phyloP scores from a whole-genome alignment of 1,140 invertebrate genomes.

The Drosophila oshimai region DNA sequence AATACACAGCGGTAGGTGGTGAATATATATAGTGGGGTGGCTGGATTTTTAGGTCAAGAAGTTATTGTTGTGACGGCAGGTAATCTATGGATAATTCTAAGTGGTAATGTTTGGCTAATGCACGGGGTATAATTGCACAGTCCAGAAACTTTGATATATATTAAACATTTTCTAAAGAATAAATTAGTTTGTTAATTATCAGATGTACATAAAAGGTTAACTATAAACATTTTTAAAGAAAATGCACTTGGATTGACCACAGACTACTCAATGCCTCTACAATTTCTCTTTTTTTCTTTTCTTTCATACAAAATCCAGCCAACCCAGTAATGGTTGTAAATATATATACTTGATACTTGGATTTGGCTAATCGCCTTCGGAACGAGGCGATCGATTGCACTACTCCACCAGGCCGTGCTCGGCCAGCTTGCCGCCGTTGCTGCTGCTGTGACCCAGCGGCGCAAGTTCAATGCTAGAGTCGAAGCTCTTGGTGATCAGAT shows the following conservation, averaged over 20 bases:
- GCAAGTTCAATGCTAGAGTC: constrained; percentile 76
- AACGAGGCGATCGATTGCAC: constrained; percentile 25
- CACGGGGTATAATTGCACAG: neutral
- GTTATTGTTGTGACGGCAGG: neutral
- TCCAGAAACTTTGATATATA: neutral
- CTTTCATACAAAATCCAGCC: neutral
- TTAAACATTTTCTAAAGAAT: no score
- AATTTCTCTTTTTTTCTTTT: neutral
- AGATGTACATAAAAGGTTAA: no score
- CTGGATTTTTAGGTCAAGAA: neutral
- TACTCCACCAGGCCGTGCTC: constrained; percentile 59
- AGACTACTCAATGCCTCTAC: neutral
- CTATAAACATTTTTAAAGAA: neutral
- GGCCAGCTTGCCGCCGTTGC: constrained; percentile 59
- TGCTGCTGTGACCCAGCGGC: constrained; percentile 61
- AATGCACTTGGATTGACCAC: neutral
- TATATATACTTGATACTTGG: constrained; percentile 58
- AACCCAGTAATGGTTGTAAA: constrained; percentile 26
- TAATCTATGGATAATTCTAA: neutral
- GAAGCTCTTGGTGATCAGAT: constrained; percentile 76
- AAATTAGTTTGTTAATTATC: no score
- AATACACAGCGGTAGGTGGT: constrained; percentile 41
- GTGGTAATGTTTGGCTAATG: neutral
- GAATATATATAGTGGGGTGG: constrained; percentile 23
- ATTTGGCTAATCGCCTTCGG: constrained; percentile 64